Evolutionary conservation across 2,888 invertebrate species (phyloP), one percentile per base, ranked within the genome.

Genomic region (Orthosia gothica): DNA sequence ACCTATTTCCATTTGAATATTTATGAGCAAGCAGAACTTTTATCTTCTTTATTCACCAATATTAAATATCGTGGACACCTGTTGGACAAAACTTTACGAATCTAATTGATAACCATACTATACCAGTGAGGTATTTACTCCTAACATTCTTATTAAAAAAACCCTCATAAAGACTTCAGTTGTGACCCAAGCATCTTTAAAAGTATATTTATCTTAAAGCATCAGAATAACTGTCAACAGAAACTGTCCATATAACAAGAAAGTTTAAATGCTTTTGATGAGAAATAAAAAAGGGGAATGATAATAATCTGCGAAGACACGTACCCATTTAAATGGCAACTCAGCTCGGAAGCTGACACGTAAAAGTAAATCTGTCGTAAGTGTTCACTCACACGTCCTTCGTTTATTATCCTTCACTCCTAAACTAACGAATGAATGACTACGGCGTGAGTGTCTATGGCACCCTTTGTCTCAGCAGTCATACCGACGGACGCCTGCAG

Each of bases 301-400:
- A 64, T 81, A 85, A 85, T 83, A 83, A 79, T 83, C 74, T 78
- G 55, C 75, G 81, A 86, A 77, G 78, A 65, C 84, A 86, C 85
- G 86, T 84, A 83, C 75, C 82, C 83, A 79, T 77, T 84, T 81
- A 84, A 87, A 86, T 83, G 83, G 65, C 79, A 81, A 78, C 82
- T 86, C 79, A 82, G 63, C 74, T 73, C 70, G 26, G 77, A 70
- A 74, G 63, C 65, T 64, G 66, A 76, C 82, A 70, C 82, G 81
- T 89, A 88, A 89, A 87, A 89, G 89, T 89, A 90, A 92, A 91
- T 88, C 89, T 87, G 81, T 86, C 87, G 86, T 88, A 89, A 89
- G 87, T 87, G 86, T 85, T 85, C 76, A 87, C 84, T 82, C 88
- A 89, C 89, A 91, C 92, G 92, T 91, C 87, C 88, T 83, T 79